Conservation (phyloP, 2,113 vertebrate genomes). For the Ovibos moschatus region DNA sequence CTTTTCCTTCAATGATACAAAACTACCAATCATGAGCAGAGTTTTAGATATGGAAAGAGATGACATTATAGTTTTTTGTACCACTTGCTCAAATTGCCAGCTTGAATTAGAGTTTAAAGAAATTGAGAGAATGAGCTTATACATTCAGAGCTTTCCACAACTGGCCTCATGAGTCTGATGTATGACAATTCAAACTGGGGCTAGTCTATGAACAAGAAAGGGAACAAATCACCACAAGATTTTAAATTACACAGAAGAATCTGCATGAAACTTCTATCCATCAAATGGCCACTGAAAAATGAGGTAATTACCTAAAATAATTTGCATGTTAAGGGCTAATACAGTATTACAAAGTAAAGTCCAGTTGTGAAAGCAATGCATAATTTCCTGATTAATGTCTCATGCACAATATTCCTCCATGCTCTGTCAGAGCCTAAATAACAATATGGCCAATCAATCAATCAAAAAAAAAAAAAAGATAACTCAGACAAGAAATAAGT, state of each 20-base stretch:
- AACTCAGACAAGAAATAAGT: slow-evolving; percentile 51
- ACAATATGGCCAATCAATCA: slow-evolving; percentile 80
- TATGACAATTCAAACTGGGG: slow-evolving; percentile 59
- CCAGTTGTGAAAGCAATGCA: slow-evolving; percentile 96
- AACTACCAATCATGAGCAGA: not conserved
- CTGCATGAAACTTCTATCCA: slow-evolving; percentile 86
- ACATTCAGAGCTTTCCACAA: slow-evolving; percentile 24
- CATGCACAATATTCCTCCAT: slow-evolving; percentile 83
- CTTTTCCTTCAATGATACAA: not conserved
- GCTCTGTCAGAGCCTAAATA: slow-evolving; percentile 84
- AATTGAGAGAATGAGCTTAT: slow-evolving; percentile 44
- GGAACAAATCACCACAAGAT: slow-evolving; percentile 67
- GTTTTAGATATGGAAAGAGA: not conserved
- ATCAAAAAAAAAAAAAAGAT: slow-evolving; percentile 24
- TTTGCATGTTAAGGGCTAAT: slow-evolving; percentile 97
- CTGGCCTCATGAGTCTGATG: slow-evolving; percentile 32
- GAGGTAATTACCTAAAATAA: slow-evolving; percentile 97
- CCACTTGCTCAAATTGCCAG: slow-evolving; percentile 61
- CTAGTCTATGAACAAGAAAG: slow-evolving; percentile 68
- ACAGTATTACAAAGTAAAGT: slow-evolving; percentile 95
- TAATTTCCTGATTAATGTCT: slow-evolving; percentile 99
- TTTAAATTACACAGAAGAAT: slow-evolving; percentile 82
- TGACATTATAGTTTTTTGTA: not conserved
- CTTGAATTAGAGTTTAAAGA: slow-evolving; percentile 45
- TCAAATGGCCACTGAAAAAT: slow-evolving; percentile 94